phyloP scores from a whole-genome alignment of 2,888 invertebrate species.

The Polymixis lichenea region DNA sequence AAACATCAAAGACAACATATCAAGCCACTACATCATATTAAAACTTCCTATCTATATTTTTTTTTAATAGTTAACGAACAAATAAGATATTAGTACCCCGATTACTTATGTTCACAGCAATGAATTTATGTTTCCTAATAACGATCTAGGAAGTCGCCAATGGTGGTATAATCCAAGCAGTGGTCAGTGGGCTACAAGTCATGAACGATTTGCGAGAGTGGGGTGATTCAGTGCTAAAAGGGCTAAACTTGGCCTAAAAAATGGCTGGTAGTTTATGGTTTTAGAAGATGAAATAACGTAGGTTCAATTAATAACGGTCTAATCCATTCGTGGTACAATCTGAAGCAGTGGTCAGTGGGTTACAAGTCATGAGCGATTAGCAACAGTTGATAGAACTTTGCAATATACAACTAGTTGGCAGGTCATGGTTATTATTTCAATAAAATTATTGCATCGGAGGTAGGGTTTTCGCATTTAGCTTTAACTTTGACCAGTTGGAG shows the following conservation, averaged over 20 bases:
- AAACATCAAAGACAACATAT: slow-evolving; percentile 15
- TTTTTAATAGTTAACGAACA: slow-evolving; percentile 13
- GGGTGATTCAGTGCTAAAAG: not conserved
- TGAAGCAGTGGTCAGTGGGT: too few species aligned
- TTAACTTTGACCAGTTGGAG: not conserved
- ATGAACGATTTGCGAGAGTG: slow-evolving; percentile 11
- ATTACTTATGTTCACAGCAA: slow-evolving; percentile 34
- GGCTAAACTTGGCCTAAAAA: not conserved
- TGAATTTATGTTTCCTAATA: slow-evolving; percentile 65
- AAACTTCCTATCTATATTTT: slow-evolving; percentile 2
- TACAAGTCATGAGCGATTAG: slow-evolving; percentile 20
- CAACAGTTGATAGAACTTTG: too few species aligned
- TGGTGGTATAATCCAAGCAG: slow-evolving; percentile 11
- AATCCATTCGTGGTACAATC: too few species aligned
- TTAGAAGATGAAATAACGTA: not conserved
- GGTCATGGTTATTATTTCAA: not conserved
- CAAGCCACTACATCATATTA: not conserved
- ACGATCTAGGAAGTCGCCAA: slow-evolving; percentile 27
- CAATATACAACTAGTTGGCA: not conserved
- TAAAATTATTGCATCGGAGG: not conserved
- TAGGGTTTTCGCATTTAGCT: too few species aligned
- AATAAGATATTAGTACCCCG: slow-evolving; percentile 35
- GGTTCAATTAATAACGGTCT: not conserved
- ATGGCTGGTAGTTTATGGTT: not conserved
- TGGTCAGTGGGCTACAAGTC: slow-evolving; percentile 22